phyloP scores from a whole-genome alignment of 2,113 vertebrate genomes.

The Piprites chloris region DNA sequence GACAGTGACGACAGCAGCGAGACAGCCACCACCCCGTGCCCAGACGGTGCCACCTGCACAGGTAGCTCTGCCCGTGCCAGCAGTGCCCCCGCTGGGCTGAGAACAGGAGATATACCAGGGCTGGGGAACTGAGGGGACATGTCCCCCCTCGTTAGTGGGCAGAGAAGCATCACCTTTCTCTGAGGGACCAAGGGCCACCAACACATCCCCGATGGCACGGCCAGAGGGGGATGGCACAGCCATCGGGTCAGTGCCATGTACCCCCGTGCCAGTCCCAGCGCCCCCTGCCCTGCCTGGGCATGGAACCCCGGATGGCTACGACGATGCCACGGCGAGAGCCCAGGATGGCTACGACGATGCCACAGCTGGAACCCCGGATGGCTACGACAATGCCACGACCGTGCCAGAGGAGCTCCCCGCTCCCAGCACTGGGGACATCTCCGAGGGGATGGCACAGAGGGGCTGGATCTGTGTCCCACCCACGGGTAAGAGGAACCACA shows the following conservation, averaged over 20 bases:
- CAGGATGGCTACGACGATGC: neutral
- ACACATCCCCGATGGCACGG: accelerated
- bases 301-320: neutral
- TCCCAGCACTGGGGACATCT: neutral
- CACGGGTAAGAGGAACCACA: neutral
- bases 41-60: neutral
- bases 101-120: accelerated
- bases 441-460: accelerated
- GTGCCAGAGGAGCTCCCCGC: accelerated
- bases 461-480: neutral
- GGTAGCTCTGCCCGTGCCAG: neutral
- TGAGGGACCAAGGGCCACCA: neutral
- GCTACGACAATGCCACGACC: neutral
- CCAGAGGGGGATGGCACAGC: neutral
- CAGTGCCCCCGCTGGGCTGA: accelerated
- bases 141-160: accelerated
- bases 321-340: neutral
- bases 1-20: accelerated
- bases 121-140: neutral
- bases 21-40: neutral
- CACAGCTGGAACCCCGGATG: neutral
- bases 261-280: neutral
- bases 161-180: accelerated
- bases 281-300: neutral
- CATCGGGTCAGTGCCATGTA: accelerated